These are phyloP conservation scores for Apus apus DNA, from an alignment of 2,113 vertebrate species.

Conservation along the genomic window DNA sequence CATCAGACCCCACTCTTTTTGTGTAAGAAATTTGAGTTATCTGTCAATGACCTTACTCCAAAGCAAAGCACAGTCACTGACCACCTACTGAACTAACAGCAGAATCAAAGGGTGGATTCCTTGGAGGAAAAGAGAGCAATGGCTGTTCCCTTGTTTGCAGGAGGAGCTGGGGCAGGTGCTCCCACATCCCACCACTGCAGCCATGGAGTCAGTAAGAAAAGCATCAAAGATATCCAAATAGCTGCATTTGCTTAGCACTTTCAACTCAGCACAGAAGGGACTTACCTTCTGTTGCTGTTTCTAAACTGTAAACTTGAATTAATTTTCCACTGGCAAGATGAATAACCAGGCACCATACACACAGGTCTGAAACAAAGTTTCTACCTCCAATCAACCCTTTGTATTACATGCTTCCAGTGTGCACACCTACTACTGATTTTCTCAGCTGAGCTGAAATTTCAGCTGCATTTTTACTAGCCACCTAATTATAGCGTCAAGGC, in stretches of 20 bases:
- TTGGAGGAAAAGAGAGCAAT: background rate
- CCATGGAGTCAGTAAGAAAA: background rate
- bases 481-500: background rate
- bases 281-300: background rate
- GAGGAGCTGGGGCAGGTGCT: background rate
- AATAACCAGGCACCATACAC: background rate
- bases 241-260: background rate
- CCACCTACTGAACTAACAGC: background rate
- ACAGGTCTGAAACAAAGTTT: background rate
- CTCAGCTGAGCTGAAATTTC: background rate
- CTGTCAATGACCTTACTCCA: background rate
- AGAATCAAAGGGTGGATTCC: background rate
- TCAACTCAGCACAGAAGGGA: no score
- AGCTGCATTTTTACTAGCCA: background rate
- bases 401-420: background rate
- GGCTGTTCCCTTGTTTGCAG: background rate
- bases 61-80: background rate
- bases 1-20: background rate
- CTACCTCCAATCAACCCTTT: background rate
- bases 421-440: background rate
- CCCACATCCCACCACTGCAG: background rate
- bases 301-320: background rate
- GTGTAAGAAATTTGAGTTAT: background rate
- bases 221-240: rapidly evolving
- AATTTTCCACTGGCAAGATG: background rate